These are phyloP conservation scores for Cavia aperea DNA, from an alignment of 2,113 vertebrate genomes.

Conservation along the genomic window DNA sequence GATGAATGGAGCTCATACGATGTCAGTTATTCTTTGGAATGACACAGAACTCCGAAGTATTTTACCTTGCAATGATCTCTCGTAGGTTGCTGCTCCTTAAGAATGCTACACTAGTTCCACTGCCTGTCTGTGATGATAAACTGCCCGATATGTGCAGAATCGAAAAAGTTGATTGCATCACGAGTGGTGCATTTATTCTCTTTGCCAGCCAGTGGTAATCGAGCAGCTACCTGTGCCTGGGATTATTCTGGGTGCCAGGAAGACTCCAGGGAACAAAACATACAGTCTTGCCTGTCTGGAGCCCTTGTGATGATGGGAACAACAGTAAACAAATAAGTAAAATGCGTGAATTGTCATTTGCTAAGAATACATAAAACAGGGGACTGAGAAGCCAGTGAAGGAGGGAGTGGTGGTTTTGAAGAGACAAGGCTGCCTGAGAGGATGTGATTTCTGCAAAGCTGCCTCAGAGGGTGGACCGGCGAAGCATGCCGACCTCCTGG, in stretches of 20 bases:
- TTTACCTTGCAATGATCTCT: background rate
- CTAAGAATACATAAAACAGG: background rate
- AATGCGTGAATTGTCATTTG: background rate
- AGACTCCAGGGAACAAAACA: background rate
- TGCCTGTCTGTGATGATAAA: background rate
- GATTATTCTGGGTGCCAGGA: background rate
- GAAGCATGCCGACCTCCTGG: background rate
- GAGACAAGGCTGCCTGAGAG: background rate
- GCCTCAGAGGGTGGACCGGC: background rate
- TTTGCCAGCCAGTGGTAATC: background rate
- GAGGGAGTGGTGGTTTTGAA: background rate
- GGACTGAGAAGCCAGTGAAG: background rate
- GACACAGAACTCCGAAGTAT: background rate
- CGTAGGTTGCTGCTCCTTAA: background rate
- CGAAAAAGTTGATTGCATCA: background rate
- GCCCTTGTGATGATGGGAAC: background rate
- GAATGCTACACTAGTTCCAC: background rate
- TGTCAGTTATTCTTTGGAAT: constrained; percentile 10
- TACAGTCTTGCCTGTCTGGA: background rate
- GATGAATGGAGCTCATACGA: background rate
- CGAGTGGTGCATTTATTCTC: constrained; percentile 4
- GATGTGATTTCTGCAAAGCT: background rate
- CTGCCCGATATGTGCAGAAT: background rate
- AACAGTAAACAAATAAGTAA: background rate
- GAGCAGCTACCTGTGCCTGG: background rate